Conservation (phyloP, 2,797 vertebrate species). For the Macrochelys suwanniensis region DNA sequence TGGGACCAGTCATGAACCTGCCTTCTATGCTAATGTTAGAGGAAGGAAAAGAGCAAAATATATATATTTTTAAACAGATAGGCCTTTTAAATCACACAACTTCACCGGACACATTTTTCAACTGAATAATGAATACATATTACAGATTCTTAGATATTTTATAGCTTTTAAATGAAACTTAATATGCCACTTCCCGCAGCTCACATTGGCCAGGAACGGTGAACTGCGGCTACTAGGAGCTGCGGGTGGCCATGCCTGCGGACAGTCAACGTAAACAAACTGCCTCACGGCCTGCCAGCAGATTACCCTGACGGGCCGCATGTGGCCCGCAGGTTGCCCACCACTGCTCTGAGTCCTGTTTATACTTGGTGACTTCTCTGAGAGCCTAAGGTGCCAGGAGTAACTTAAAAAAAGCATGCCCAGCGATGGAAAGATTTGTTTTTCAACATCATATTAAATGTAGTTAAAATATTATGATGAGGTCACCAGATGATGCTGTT, state of each 20-base stretch:
- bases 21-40: background rate
- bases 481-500: background rate
- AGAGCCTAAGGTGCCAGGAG: background rate
- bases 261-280: too few relatives aligned
- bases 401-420: background rate
- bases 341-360: background rate
- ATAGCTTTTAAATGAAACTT: background rate
- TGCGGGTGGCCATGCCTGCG: too few relatives aligned
- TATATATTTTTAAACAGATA: background rate
- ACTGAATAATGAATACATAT: accelerated
- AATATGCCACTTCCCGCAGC: accelerated
- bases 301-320: too few relatives aligned
- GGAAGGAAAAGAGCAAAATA: background rate
- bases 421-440: background rate
- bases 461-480: conserved; percentile 5
- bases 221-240: too few relatives aligned
- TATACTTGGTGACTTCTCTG: background rate
- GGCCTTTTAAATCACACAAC: background rate
- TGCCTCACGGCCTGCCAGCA: too few relatives aligned
- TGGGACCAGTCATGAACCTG: background rate
- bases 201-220: too few relatives aligned
- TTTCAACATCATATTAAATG: background rate
- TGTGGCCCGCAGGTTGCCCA: too few relatives aligned
- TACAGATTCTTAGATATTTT: background rate
- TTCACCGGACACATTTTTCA: background rate